These are phyloP conservation scores for Cynaeus angustus DNA, from an alignment of 2,888 invertebrate species.

Conservation along the genomic window DNA sequence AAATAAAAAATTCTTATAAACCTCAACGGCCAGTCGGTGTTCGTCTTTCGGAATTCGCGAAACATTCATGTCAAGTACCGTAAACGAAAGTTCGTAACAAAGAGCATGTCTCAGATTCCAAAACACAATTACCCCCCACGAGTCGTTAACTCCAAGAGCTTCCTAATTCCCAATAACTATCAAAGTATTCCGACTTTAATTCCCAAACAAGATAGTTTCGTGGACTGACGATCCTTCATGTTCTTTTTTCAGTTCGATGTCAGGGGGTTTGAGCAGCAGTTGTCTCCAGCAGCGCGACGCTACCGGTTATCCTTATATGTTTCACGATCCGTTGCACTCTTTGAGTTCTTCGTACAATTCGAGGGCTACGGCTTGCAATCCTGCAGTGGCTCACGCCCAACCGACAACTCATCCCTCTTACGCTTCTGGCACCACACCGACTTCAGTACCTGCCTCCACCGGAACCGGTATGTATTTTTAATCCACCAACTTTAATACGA, in stretches of 20 bases:
- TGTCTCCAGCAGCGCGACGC: conserved; percentile 88
- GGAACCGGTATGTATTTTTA: conserved; percentile 69
- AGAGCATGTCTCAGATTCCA: conserved; percentile 23
- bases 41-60: conserved; percentile 1
- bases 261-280: conserved; percentile 85
- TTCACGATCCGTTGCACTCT: conserved; percentile 87
- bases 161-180: conserved; percentile 32
- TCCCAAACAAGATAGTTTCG: conserved; percentile 20
- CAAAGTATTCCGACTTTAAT: conserved; percentile 19
- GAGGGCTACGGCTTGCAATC: conserved; percentile 78
- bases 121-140: conserved; percentile 31
- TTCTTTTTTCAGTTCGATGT: conserved; percentile 85
- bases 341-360: conserved; percentile 83
- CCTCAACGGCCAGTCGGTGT: neutral
- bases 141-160: conserved; percentile 27
- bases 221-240: conserved; percentile 5
- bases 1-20: no score
- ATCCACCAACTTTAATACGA: conserved; percentile 25
- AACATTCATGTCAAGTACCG: conserved; percentile 10
- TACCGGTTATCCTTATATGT: conserved; percentile 90
- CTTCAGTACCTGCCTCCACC: conserved; percentile 71
- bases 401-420: conserved; percentile 80
- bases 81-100: conserved; percentile 9
- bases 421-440: conserved; percentile 76
- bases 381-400: conserved; percentile 87